Percentiles rank a stretch among this genome's conserved stretches.
phyloP scores from a whole-genome alignment of 1,140 invertebrate genomes.

The Diabrotica undecimpunctata region DNA sequence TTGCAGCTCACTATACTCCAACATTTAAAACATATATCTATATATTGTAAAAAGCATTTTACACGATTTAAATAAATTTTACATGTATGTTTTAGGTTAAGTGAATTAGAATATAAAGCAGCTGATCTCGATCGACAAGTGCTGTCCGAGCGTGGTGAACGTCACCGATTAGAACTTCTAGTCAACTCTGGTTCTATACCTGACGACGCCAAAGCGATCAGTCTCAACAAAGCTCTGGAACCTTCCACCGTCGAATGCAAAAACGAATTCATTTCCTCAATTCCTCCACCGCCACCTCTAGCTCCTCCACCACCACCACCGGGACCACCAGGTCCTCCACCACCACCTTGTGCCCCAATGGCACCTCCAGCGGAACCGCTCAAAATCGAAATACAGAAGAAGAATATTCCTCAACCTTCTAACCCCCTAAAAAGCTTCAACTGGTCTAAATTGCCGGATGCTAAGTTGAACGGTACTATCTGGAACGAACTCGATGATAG shows the following conservation, averaged over 20 bases:
- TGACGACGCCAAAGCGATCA: slow-evolving; percentile 81
- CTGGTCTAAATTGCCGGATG: slow-evolving; percentile 91
- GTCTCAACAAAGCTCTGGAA: slow-evolving; percentile 36
- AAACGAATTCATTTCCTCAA: slow-evolving; percentile 51
- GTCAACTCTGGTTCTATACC: slow-evolving; percentile 85
- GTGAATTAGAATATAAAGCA: slow-evolving; percentile 70
- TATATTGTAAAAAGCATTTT: no score
- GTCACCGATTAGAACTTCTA: slow-evolving; percentile 76
- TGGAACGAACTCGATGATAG: slow-evolving; percentile 93
- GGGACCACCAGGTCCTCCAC: slow-evolving; percentile 51
- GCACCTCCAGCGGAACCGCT: slow-evolving; percentile 57
- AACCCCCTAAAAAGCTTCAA: slow-evolving; percentile 96
- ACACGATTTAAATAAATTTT: no score
- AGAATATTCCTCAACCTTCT: slow-evolving; percentile 83
- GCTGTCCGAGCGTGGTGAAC: slow-evolving; percentile 77
- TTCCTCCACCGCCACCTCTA: slow-evolving; percentile 59
- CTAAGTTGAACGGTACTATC: slow-evolving; percentile 83
- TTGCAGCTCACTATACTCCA: no score
- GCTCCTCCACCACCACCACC: slow-evolving; percentile 53
- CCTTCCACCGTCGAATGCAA: slow-evolving; percentile 39
- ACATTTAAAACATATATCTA: neutral
- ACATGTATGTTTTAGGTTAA: slow-evolving; percentile 42
- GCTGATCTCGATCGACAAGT: slow-evolving; percentile 72
- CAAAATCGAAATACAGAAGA: slow-evolving; percentile 52
- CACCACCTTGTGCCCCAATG: slow-evolving; percentile 52